Conservation (phyloP, 1,140 invertebrate species). For the Harpegnathos saltator region DNA sequence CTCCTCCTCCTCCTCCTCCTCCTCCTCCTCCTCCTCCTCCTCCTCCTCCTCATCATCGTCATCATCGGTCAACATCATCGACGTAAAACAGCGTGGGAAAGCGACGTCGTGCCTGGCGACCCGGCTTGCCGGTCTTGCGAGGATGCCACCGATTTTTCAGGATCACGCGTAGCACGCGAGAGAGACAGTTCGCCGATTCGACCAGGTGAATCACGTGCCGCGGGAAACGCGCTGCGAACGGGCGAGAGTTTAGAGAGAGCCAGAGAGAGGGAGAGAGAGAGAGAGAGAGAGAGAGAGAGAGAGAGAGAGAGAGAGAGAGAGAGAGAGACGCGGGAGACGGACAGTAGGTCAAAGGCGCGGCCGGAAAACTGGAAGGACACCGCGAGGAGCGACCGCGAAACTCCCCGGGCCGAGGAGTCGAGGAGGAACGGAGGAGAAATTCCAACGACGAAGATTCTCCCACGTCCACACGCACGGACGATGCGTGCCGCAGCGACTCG, state of each 20-base stretch:
- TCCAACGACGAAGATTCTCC: slow-evolving; percentile 51
- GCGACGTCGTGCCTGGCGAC: neutral
- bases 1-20: neutral
- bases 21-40: neutral
- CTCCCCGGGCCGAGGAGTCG: no score
- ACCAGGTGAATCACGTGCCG: slow-evolving; percentile 55
- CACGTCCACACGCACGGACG: slow-evolving; percentile 35
- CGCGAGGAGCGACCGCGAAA: neutral
- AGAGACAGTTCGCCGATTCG: slow-evolving; percentile 11
- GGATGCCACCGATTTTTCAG: slow-evolving; percentile 40
- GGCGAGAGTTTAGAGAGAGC: no score
- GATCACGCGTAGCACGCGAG: slow-evolving; percentile 25
- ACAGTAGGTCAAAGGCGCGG: slow-evolving; percentile 63
- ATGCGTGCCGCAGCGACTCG: slow-evolving; percentile 27
- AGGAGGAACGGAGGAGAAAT: slow-evolving; percentile 40
- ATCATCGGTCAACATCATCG: slow-evolving; percentile 31
- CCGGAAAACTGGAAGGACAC: slow-evolving; percentile 65
- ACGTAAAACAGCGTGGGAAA: slow-evolving; percentile 49
- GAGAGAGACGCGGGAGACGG: neutral
- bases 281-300: neutral
- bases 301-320: neutral
- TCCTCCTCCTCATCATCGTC: no score
- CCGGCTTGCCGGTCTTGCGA: slow-evolving; percentile 1
- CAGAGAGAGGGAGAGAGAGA: neutral
- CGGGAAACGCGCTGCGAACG: slow-evolving; percentile 33